A percentile compares a stretch with the other conserved stretches of the same genome.
phyloP scores from a whole-genome alignment of 2,888 invertebrate species.

The Habrosyne pyritoides region DNA sequence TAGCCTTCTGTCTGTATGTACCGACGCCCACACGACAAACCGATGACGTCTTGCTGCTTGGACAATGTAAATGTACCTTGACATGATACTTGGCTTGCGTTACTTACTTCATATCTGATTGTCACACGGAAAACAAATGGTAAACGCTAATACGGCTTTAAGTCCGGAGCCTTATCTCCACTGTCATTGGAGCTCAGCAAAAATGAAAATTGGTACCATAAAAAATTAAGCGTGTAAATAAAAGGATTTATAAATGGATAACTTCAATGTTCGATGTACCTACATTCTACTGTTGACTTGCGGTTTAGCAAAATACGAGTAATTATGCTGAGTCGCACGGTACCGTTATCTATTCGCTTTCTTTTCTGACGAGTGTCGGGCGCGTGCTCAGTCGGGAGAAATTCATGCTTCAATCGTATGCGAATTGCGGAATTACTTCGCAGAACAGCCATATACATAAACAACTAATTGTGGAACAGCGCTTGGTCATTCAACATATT shows the following conservation, averaged over 20 bases:
- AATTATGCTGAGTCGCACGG: conserved; percentile 51
- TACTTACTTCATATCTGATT: conserved; percentile 1
- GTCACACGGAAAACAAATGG: not conserved
- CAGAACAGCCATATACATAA: conserved; percentile 34
- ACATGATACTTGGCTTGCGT: not conserved
- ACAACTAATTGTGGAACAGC: conserved; percentile 13
- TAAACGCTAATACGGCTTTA: not conserved
- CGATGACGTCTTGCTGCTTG: conserved; percentile 22
- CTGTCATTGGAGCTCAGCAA: not conserved
- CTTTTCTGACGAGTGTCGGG: conserved; percentile 56
- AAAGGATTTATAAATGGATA: not conserved
- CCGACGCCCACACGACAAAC: conserved; percentile 16
- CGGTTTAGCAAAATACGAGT: conserved; percentile 38
- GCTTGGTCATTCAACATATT: not conserved
- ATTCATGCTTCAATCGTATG: conserved; percentile 43
- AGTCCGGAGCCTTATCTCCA: not conserved
- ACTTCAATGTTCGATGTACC: not conserved
- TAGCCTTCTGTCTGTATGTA: conserved; percentile 25
- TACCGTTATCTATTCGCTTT: conserved; percentile 77
- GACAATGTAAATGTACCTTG: conserved; percentile 10
- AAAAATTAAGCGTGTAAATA: not conserved
- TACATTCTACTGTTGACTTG: conserved; percentile 15
- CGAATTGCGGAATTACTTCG: conserved; percentile 38
- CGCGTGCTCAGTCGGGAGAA: conserved; percentile 46
- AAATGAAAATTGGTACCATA: not conserved